Evolutionary conservation across 2,113 vertebrate species (phyloP), one percentile per base, ranked within the genome.

Genomic region (Gavialis gangeticus): DNA sequence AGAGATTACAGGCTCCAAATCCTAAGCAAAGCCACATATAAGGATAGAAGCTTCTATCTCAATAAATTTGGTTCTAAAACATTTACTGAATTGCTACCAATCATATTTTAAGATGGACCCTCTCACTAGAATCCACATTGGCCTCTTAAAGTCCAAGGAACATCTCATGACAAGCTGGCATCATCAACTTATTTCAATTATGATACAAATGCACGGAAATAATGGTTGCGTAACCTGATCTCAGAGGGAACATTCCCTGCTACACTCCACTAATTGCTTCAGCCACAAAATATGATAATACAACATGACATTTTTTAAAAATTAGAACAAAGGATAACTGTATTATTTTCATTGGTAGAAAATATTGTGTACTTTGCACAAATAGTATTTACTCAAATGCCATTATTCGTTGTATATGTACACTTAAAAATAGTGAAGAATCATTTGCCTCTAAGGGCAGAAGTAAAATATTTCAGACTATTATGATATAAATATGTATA

Each of bases 151-250:
- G 62, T 14, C 46, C 67, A 71, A 58, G 81, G 2, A 28, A 16
- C 9, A 25, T 57, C 21, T 57, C 64, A 30, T 28, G 64, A 57
- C 12, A 57, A 54, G 64, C 28, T 66, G 46, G 80, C 92, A 82
- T 98, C 98, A 98, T 96, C 98, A 98, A 98, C 21, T 96, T 95
- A 84, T 96, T 96, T 97, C 94, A 92, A 89, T 97, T 97, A 89
- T 27, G n/a, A 94, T 94, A 92, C 95, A 96, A 87, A 96, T 85
- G 91, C 92, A 95, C 92, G 85, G 83, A 87, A 97, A 98, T 98
- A 98, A 98, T 97, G 94, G 94, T 14, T 34, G 22, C 5, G 97
- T 75, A 98, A 98, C 96, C 62, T 3, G 96, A 98, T 96, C 92
- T 92, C 90, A 84, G 15, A 85, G 83, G 95, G 93, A 77, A 55